Evolutionary conservation across 2,113 vertebrate species (phyloP), one percentile per base, ranked within the genome.

Genomic region (Haplotaxodon microlepis): DNA sequence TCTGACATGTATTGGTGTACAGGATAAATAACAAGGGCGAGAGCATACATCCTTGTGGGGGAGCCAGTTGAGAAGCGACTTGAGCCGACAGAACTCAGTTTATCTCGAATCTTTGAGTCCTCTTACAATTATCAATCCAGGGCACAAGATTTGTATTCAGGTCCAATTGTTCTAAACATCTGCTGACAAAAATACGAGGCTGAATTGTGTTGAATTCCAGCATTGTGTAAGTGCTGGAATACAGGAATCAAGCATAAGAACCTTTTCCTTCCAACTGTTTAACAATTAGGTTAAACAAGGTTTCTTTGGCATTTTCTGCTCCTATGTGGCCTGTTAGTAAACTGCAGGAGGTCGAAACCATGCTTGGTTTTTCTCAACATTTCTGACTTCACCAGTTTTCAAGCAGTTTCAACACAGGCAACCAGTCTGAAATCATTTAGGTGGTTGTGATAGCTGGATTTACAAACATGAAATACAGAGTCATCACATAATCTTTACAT

Each of bases 31-130:
- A 3, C 24, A 47, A 47, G 42, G 24, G 14, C 6, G 2, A 27
- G 40, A 73, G 38, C 69, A 45, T 10, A 24, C 8, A 47, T 17
- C 13, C 69, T 45, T 45, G 69, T 2, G 40, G 6, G 40, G 21
- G 16, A 45, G 9, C 69, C 24, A 45, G 24, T 19, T 27, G 42
- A 29, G 27, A 76, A 47, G 42, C 9, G 2, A 50, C 24, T 11
- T 19, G 9, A 11, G 14, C 9, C 0, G 14, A 76, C 40, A 29
- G 40, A 29, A 29, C 42, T 47, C 69, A 2, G 0, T 76, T 50
- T 50, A 76, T 76, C 42, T 29, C 2, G 9, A 76, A 17, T 76
- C 27, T 47, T 29, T 76, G 14, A 76, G 24, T 76, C 24, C 42
- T 47, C 24, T 29, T 29, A 76, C 42, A 76, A 29, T 78, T 47